phyloP scores from a whole-genome alignment of 2,113 vertebrate genomes.

The Phyllopteryx taeniolatus region DNA sequence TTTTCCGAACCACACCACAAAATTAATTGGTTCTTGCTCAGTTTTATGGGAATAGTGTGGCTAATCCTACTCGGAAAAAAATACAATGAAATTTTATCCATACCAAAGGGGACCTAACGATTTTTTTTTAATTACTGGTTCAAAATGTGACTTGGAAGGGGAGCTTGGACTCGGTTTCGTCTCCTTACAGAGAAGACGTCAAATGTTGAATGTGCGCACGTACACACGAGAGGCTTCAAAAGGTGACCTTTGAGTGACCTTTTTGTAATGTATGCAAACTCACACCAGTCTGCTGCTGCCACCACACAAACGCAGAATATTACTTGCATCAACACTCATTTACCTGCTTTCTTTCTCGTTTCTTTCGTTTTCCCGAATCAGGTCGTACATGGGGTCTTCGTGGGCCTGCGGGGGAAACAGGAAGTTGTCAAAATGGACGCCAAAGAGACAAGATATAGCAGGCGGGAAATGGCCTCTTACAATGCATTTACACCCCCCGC shows the following conservation, averaged over 20 bases:
- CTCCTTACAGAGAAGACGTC: slow-evolving; percentile 24
- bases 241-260: slow-evolving; percentile 54
- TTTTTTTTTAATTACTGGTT: not conserved
- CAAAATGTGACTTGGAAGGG: not conserved
- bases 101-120: not conserved
- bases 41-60: not conserved
- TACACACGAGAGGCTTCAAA: slow-evolving; percentile 36
- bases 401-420: slow-evolving; percentile 77
- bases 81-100: not conserved
- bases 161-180: not conserved
- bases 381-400: slow-evolving; percentile 95
- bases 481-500: slow-evolving; percentile 4
- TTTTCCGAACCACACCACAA: too few species aligned
- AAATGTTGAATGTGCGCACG: slow-evolving; percentile 5
- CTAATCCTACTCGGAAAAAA: not conserved
- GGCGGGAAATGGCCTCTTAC: not conserved
- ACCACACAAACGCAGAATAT: not conserved
- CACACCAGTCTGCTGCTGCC: not conserved
- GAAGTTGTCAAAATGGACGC: not conserved
- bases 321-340: not conserved
- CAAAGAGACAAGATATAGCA: not conserved
- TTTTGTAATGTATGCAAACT: slow-evolving; percentile 35
- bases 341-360: slow-evolving; percentile 91
- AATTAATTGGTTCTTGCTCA: not conserved
- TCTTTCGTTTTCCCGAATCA: slow-evolving; percentile 88